Percentiles rank a stretch among this genome's conserved stretches.
Evolutionary conservation across 2,888 invertebrate genomes (phyloP).

Genomic region (Synanthedon andrenaeformis): DNA sequence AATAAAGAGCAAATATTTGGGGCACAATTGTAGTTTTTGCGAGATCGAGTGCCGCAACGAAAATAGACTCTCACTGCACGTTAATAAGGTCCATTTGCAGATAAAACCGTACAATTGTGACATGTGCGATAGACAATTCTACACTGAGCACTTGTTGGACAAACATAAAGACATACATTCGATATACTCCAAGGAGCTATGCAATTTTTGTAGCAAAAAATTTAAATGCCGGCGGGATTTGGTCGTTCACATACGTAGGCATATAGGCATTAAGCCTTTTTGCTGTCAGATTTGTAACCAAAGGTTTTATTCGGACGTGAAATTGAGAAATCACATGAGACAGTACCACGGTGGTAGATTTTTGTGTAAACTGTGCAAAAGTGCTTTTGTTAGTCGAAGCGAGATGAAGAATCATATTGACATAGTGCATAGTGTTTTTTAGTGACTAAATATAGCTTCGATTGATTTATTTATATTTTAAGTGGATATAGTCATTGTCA

Average conservation of each 20-base stretch:
- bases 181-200: constrained; percentile 32
- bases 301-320: constrained; percentile 34
- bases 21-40: constrained; percentile 50
- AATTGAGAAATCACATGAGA: constrained; percentile 38
- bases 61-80: constrained; percentile 47
- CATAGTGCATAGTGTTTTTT: constrained; percentile 19
- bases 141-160: constrained; percentile 42
- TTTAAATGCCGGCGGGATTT: constrained; percentile 42
- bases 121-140: constrained; percentile 56
- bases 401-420: constrained; percentile 37
- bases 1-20: constrained; percentile 13
- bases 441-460: background rate
- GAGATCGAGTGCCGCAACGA: constrained; percentile 44
- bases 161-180: constrained; percentile 45
- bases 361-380: constrained; percentile 44
- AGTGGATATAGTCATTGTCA: too few relatives aligned
- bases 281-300: constrained; percentile 39
- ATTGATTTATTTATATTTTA: too few relatives aligned
- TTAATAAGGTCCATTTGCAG: constrained; percentile 55
- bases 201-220: constrained; percentile 42
- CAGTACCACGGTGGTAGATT: constrained; percentile 41
- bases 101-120: constrained; percentile 57
- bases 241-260: constrained; percentile 49
- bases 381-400: constrained; percentile 28
- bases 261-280: constrained; percentile 47